Base-by-base conservation (phyloP, 2,888 invertebrate genomes). In the Hypomecis atomaria region DNA sequence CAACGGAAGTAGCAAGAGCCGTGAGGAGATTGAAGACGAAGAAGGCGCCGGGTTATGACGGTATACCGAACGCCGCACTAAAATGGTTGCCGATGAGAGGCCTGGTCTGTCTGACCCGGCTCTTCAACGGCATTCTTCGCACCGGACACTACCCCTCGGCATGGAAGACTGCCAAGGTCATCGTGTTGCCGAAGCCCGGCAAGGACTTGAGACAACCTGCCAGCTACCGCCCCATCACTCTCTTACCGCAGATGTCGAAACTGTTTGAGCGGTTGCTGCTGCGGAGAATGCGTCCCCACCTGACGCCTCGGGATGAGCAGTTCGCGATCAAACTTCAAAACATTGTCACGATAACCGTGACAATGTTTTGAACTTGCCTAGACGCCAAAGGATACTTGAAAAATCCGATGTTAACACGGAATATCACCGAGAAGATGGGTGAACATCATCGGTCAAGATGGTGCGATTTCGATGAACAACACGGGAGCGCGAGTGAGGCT, bases 251-350 rank as follows among this genome's bases (percentile, higher is more conserved):
- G 1, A 36, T 63, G 4, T 70, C 74, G 0, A 75, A 74, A 44
- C 13, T 73, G 7, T 76, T 78, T n/a, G 75, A 71, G 23, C 34
- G 42, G 0, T 42, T 71, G 6, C 63, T 74, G 11, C 62, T 78
- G 10, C 42, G 9, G 0, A 40, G 57, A 5, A 7, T 67, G 0
- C 10, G 0, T 0, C 57, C 62, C 0, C 49, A 61, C 9, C 13
- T 71, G 0, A 7, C 44, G 5, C 71, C 70, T 0, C 55, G 71
- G 0, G 50, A 48, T 0, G 73, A 78, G 23, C 73, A 75, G 40
- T 69, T 65, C 37, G 75, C n/a, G n/a, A n/a, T n/a, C n/a, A n/a
- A n/a, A n/a, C n/a, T n/a, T n/a, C n/a, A n/a, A n/a, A n/a, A n/a
- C n/a, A n/a, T n/a, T n/a, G n/a, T n/a, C n/a, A n/a, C n/a, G n/a